Percentiles rank a stretch among this genome's conserved stretches.
Evolutionary conservation across 2,113 vertebrate species (phyloP).

Genomic region (Ophiodon elongatus): DNA sequence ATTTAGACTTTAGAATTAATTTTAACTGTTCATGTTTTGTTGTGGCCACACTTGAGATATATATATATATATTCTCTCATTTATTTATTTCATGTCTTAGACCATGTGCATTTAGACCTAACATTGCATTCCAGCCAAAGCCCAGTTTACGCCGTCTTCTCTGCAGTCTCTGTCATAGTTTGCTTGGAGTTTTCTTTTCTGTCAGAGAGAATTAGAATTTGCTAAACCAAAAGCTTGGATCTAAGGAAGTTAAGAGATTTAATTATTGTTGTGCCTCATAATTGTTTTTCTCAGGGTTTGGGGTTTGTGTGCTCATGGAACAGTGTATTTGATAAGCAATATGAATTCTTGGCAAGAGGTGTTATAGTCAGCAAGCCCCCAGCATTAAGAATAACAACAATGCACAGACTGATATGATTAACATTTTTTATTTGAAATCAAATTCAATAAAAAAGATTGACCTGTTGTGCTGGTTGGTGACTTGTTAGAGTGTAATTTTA

Average conservation of each 20-base stretch:
- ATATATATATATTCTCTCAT: constrained; percentile 58
- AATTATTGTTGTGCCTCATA: neutral
- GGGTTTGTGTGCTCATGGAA: neutral
- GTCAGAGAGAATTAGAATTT: neutral
- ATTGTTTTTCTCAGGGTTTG: neutral
- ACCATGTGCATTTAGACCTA: constrained; percentile 31
- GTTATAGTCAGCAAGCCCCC: neutral
- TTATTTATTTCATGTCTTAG: too few relatives aligned
- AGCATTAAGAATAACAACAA: neutral
- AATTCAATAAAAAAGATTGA: neutral
- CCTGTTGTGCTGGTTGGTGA: neutral
- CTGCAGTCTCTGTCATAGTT: constrained; percentile 47
- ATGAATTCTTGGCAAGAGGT: neutral
- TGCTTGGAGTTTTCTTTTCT: neutral
- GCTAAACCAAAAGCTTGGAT: neutral
- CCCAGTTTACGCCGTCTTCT: constrained; percentile 45
- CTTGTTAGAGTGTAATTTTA: neutral
- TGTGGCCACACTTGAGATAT: constrained; percentile 44
- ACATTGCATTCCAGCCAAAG: constrained; percentile 28
- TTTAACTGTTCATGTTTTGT: constrained; percentile 14
- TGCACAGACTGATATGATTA: too few relatives aligned
- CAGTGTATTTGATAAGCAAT: neutral
- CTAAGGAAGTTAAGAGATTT: neutral
- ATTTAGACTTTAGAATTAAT: constrained; percentile 35
- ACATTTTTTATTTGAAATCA: neutral